phyloP scores from a whole-genome alignment of 2,797 vertebrate species.

The Okamejei kenojei region DNA sequence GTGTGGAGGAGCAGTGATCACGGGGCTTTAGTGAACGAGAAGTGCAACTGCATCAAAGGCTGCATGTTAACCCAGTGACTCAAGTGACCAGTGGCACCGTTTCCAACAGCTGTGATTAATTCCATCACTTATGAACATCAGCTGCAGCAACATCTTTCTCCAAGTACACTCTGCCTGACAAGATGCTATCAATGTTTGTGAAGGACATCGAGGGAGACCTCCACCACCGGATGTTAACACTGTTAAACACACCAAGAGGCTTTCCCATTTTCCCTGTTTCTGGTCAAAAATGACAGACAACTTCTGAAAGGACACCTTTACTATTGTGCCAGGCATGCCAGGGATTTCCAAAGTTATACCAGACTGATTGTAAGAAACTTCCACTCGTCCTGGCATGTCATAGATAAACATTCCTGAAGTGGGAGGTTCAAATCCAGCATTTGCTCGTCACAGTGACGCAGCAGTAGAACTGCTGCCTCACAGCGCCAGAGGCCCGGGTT shows the following conservation, averaged over 20 bases:
- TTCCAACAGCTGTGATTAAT: constrained; percentile 21
- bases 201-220: neutral
- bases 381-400: neutral
- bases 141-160: neutral
- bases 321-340: neutral
- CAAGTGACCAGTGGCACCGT: no score
- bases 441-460: no score
- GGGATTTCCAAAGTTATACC: neutral
- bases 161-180: neutral
- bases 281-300: neutral
- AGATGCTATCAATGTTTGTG: constrained; percentile 4
- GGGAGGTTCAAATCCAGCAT: neutral
- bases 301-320: neutral
- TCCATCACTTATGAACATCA: constrained; percentile 1
- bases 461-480: no score
- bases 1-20: neutral
- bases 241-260: neutral
- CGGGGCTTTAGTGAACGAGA: neutral
- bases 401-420: neutral
- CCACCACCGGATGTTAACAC: neutral
- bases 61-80: neutral
- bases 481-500: no score
- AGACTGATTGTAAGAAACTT: neutral
- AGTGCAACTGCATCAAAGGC: neutral
- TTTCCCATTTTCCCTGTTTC: neutral